Conservation (phyloP, 2,113 vertebrate genomes). For the Rhagologus leucostigma region DNA sequence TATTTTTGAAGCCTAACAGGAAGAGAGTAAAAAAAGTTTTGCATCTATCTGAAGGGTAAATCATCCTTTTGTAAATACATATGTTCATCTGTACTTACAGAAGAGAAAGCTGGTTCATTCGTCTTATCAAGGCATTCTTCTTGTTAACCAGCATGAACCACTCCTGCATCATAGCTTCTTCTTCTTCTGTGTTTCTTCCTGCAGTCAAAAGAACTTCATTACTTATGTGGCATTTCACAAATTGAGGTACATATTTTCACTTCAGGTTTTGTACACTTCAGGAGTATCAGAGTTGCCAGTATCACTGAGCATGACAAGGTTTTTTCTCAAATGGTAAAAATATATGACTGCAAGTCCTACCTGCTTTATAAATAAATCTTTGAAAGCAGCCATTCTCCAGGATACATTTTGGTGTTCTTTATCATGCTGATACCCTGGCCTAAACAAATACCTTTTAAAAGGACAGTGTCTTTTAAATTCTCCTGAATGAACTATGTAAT, state of each 20-base stretch:
- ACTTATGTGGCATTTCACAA: background rate
- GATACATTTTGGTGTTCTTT: background rate
- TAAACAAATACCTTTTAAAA: slow-evolving; percentile 42
- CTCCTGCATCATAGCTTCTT: slow-evolving; percentile 99
- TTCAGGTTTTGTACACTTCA: background rate
- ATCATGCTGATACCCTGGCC: background rate
- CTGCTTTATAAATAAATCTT: background rate
- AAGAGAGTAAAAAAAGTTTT: background rate
- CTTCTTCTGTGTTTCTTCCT: slow-evolving; percentile 97
- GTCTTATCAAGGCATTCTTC: slow-evolving; percentile 97
- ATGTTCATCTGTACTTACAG: slow-evolving; percentile 79
- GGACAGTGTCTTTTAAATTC: slow-evolving; percentile 20
- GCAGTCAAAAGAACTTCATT: slow-evolving; percentile 20
- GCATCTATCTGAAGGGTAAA: background rate
- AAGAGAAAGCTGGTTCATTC: slow-evolving; percentile 98
- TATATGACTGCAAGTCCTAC: background rate
- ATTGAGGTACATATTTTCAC: background rate
- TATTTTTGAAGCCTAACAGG: background rate
- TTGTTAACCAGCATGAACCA: slow-evolving; percentile 99
- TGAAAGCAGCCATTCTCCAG: background rate
- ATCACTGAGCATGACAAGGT: background rate
- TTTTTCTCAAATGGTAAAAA: background rate
- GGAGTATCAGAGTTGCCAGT: background rate
- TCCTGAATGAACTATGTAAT: background rate
- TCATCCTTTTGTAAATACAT: background rate